Evolutionary conservation across 2,888 invertebrate genomes (phyloP).

Genomic region (Dendrolimus houi): DNA sequence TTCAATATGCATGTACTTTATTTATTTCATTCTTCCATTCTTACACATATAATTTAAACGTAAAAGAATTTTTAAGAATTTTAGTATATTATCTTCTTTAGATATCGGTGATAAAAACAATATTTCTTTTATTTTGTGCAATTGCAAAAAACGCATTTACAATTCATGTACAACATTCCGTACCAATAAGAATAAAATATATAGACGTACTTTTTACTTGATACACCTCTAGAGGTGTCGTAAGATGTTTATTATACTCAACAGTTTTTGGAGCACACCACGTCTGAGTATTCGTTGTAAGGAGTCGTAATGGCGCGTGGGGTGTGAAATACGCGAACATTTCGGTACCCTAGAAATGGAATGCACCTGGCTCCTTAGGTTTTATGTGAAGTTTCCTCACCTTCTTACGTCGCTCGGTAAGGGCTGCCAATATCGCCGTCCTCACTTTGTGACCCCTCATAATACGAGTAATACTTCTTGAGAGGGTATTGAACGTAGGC

Average conservation of each 20-base stretch:
- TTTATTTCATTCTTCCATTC: too few species aligned
- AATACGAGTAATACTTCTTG: conserved; percentile 70
- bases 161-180: too few species aligned
- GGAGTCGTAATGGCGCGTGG: conserved; percentile 60
- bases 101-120: too few species aligned
- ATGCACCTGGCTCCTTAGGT: conserved; percentile 75
- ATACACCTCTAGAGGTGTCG: conserved; percentile 40
- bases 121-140: too few species aligned
- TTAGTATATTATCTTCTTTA: too few species aligned
- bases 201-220: conserved; percentile 33
- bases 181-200: conserved; percentile 23
- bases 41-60: too few species aligned
- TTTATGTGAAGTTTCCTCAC: conserved; percentile 74
- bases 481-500: conserved; percentile 64
- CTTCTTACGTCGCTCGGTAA: conserved; percentile 61
- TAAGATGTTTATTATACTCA: conserved; percentile 67
- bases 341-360: conserved; percentile 68
- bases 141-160: too few species aligned
- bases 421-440: conserved; percentile 69
- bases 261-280: conserved; percentile 51
- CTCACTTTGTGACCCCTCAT: conserved; percentile 74
- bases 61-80: too few species aligned
- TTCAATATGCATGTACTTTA: too few species aligned
- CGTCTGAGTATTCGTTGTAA: conserved; percentile 43
- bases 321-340: conserved; percentile 71